Evolutionary conservation across 2,113 vertebrate genomes (phyloP).

Genomic region (Callopanchax toddi): DNA sequence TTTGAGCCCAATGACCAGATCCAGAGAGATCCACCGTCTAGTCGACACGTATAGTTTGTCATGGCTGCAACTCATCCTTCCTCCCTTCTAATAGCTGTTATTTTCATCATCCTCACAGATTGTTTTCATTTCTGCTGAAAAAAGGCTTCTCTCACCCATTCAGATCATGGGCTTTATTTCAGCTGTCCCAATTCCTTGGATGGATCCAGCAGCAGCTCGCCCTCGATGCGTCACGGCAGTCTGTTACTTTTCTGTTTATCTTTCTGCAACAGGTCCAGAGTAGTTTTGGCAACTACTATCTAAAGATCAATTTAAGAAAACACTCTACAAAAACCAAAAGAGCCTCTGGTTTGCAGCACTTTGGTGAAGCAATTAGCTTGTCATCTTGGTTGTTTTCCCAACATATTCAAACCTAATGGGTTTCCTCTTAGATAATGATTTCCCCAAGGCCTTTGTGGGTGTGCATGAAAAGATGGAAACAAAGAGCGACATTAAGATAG

Average conservation of each 20-base stretch:
- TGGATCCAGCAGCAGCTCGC: conserved; percentile 12
- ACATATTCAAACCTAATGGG: conserved; percentile 71
- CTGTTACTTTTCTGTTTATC: conserved; percentile 32
- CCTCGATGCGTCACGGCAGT: background rate
- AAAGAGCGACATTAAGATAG: conserved; percentile 33
- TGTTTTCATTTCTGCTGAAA: conserved; percentile 58
- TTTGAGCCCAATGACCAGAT: background rate
- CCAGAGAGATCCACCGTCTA: conserved; percentile 46
- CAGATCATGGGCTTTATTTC: background rate
- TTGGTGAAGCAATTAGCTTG: conserved; percentile 55
- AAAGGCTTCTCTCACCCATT: conserved; percentile 17
- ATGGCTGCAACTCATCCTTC: conserved; percentile 46
- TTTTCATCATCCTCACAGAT: conserved; percentile 52
- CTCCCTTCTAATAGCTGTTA: conserved; percentile 48
- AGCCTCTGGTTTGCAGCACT: conserved; percentile 62
- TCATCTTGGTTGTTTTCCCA: conserved; percentile 58
- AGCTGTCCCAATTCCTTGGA: conserved; percentile 23
- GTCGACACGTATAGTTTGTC: conserved; percentile 38
- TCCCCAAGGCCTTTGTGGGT: conserved; percentile 67
- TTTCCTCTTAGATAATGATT: conserved; percentile 71
- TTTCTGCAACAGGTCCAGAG: conserved; percentile 25
- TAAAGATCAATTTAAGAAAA: background rate
- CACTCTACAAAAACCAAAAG: conserved; percentile 9
- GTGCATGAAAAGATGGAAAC: conserved; percentile 22
- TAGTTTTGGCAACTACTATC: conserved; percentile 23